Conservation (phyloP, 2,113 vertebrate genomes). For the Solea solea region DNA sequence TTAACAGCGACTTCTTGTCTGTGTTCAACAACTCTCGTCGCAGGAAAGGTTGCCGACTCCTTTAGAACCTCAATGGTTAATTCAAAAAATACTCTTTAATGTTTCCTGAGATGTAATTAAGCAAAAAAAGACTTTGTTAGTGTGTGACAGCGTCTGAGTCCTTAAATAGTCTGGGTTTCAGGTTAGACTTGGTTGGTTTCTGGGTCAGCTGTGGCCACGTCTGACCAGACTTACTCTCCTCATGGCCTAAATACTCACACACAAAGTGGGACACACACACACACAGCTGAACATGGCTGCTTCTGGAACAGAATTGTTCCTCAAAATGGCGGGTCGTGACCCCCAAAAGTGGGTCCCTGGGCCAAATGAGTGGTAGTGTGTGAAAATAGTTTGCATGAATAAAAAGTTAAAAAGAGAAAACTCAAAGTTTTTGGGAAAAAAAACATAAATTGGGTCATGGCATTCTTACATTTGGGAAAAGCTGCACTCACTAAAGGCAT, state of each 20-base stretch:
- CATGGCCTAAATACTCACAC: constrained; percentile 8
- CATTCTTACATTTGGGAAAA: no score
- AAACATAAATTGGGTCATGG: no score
- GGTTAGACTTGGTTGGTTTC: background rate
- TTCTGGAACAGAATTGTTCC: no score
- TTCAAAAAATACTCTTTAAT: background rate
- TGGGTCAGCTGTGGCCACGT: constrained; percentile 2
- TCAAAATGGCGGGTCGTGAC: no score
- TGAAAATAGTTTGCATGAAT: no score
- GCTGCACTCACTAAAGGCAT: no score
- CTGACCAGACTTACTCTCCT: constrained; percentile 1
- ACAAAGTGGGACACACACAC: constrained; percentile 23
- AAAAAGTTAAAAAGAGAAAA: no score
- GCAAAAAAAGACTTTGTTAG: no score
- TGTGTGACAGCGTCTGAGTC: background rate
- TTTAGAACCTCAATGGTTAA: background rate
- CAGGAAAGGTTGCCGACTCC: background rate
- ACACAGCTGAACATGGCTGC: background rate
- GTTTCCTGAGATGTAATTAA: background rate
- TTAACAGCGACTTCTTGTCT: no score
- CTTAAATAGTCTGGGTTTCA: background rate
- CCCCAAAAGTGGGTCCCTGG: no score
- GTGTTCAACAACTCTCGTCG: background rate
- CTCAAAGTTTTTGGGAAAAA: no score
- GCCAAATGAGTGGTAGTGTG: no score